phyloP scores from a whole-genome alignment of 92 coral and sea anemone species.

The Meandrina meandrites region DNA sequence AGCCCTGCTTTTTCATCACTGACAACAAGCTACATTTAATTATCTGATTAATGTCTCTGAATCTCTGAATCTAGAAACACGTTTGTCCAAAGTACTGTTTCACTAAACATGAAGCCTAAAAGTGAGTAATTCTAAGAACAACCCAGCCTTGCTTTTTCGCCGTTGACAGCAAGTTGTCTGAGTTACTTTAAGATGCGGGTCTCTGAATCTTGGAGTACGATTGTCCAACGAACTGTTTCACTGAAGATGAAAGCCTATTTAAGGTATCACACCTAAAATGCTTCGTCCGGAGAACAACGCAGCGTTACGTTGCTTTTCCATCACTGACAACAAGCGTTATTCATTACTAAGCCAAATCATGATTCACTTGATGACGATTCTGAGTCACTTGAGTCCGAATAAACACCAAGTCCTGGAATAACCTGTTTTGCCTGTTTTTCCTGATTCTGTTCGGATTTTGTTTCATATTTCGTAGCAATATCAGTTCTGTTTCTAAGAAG shows the following conservation, averaged over 20 bases:
- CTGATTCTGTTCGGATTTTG: not conserved
- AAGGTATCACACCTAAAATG: not conserved
- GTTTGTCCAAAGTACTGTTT: not conserved
- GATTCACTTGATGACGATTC: constrained; percentile 82
- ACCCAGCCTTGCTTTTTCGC: not conserved
- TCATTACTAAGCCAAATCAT: not conserved
- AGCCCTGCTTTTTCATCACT: not conserved
- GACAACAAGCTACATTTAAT: not conserved
- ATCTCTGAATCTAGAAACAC: not conserved
- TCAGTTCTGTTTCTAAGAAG: constrained; percentile 31
- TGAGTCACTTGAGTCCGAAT: constrained; percentile 97
- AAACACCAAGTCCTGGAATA: constrained; percentile 85
- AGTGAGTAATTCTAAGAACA: not conserved
- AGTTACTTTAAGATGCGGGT: too few relatives aligned
- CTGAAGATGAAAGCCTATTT: not conserved
- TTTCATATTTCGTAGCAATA: not conserved
- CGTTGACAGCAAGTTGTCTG: not conserved
- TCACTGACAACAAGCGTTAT: not conserved
- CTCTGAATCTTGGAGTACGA: not conserved
- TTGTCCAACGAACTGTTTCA: not conserved
- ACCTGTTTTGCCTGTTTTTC: constrained; percentile 30
- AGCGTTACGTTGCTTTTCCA: not conserved
- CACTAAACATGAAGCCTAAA: not conserved
- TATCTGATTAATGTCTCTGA: not conserved
- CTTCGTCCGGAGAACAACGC: not conserved